These are phyloP conservation scores for Agonopterix subpropinquella DNA, from an alignment of 2,888 invertebrate species.

Conservation along the genomic window DNA sequence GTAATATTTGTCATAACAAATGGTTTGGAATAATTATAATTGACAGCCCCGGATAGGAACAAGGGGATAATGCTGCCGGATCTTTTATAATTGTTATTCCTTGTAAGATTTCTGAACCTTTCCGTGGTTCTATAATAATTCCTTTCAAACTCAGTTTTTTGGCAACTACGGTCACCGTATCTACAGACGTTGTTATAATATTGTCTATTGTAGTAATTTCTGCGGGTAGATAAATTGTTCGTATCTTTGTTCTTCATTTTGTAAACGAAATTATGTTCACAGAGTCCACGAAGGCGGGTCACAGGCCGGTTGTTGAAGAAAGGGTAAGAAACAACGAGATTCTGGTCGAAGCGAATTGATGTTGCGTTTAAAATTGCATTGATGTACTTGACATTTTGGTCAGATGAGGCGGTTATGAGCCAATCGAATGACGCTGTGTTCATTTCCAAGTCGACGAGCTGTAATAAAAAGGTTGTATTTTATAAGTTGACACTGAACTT, in stretches of 20 bases:
- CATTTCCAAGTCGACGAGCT: conserved; percentile 47
- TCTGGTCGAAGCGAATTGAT: conserved; percentile 55
- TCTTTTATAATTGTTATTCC: conserved; percentile 32
- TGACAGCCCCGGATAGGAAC: conserved; percentile 36
- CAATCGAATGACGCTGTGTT: conserved; percentile 54
- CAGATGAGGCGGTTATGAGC: conserved; percentile 42
- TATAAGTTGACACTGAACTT: no score
- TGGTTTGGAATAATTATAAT: conserved; percentile 40
- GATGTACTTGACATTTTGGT: conserved; percentile 36
- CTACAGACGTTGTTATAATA: conserved; percentile 9
- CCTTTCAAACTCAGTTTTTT: conserved; percentile 33
- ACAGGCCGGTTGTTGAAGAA: conserved; percentile 7
- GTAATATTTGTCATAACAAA: conserved; percentile 50
- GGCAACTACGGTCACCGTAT: conserved; percentile 13
- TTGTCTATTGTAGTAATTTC: background rate
- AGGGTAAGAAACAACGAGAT: conserved; percentile 43
- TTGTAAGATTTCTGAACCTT: conserved; percentile 44
- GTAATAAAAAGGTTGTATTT: conserved; percentile 10
- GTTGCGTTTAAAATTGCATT: conserved; percentile 48
- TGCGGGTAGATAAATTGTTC: conserved; percentile 3
- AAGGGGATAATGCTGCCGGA: conserved; percentile 31
- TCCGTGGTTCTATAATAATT: conserved; percentile 45
- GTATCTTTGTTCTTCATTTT: conserved; percentile 11
- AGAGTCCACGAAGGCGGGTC: conserved; percentile 23
- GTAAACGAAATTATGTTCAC: conserved; percentile 45